Evolutionary conservation across 2,888 invertebrate genomes (phyloP).

Genomic region (Tinea pellionella): DNA sequence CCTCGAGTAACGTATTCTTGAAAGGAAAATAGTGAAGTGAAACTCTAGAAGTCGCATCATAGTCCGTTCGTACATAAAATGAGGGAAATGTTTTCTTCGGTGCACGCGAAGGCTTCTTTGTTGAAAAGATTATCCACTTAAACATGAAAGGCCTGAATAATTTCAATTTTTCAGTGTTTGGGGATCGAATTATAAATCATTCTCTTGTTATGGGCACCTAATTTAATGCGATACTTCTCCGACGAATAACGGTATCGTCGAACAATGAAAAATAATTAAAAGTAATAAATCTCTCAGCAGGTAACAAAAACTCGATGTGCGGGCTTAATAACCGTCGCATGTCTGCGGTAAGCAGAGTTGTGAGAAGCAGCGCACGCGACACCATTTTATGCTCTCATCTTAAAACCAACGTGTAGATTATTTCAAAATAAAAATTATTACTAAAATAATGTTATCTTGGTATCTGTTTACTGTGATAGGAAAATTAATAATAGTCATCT

Average conservation of each 20-base stretch:
- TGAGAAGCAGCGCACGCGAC: conserved; percentile 45
- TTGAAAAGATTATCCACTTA: neutral
- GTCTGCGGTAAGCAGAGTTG: conserved; percentile 42
- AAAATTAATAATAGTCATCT: too few species aligned
- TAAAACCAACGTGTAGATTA: too few species aligned
- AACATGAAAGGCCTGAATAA: conserved; percentile 2
- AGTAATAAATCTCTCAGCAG: conserved; percentile 68
- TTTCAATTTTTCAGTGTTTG: neutral
- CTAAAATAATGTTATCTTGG: too few species aligned
- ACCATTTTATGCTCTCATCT: neutral
- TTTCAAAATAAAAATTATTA: too few species aligned
- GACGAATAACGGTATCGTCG: conserved; percentile 45
- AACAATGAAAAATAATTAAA: conserved; percentile 69
- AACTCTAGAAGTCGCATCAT: neutral
- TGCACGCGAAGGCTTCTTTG: neutral
- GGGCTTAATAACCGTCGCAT: conserved; percentile 65
- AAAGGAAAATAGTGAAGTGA: neutral
- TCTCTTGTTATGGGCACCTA: conserved; percentile 42
- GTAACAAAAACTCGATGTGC: conserved; percentile 61
- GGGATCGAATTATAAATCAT: conserved; percentile 36
- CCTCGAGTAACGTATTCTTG: neutral
- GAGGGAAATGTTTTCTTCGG: neutral
- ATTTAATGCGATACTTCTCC: conserved; percentile 49
- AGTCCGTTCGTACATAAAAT: neutral
- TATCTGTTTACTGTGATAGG: too few species aligned